Evolutionary conservation across 2,113 vertebrate genomes (phyloP).

Genomic region (Pavo muticus): DNA sequence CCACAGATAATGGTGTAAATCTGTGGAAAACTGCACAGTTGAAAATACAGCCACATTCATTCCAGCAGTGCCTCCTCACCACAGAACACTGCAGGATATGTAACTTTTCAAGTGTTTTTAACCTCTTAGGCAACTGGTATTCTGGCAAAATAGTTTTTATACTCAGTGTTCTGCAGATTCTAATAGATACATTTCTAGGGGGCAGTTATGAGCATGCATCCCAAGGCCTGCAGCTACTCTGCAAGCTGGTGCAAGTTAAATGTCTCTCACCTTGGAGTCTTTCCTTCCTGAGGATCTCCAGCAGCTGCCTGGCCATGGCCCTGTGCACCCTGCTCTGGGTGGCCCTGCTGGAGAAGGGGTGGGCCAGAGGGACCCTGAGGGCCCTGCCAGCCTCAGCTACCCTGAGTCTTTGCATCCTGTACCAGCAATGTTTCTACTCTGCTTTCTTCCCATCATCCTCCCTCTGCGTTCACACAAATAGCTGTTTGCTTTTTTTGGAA

Average conservation of each 20-base stretch:
- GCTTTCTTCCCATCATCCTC: not conserved
- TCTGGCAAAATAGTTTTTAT: not conserved
- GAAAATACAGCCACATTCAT: not conserved
- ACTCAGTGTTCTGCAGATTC: not conserved
- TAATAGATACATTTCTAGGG: not conserved
- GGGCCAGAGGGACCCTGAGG: not conserved
- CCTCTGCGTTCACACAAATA: not conserved
- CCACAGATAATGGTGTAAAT: not conserved
- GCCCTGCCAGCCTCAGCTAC: not conserved
- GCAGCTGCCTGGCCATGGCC: not conserved
- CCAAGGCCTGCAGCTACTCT: not conserved
- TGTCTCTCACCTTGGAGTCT: not conserved
- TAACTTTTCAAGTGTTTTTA: slow-evolving; percentile 10
- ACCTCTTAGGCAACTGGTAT: not conserved
- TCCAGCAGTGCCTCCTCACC: not conserved
- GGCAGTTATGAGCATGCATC: not conserved
- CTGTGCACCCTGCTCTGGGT: not conserved
- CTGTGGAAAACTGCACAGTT: not conserved
- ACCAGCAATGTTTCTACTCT: not conserved
- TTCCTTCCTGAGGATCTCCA: not conserved
- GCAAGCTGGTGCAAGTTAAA: not conserved
- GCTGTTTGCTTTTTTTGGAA: not conserved
- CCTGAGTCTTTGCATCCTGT: not conserved
- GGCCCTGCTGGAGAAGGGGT: not conserved
- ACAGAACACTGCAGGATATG: not conserved